Conservation (phyloP, 2,113 vertebrate species). For the Arenaria interpres region DNA sequence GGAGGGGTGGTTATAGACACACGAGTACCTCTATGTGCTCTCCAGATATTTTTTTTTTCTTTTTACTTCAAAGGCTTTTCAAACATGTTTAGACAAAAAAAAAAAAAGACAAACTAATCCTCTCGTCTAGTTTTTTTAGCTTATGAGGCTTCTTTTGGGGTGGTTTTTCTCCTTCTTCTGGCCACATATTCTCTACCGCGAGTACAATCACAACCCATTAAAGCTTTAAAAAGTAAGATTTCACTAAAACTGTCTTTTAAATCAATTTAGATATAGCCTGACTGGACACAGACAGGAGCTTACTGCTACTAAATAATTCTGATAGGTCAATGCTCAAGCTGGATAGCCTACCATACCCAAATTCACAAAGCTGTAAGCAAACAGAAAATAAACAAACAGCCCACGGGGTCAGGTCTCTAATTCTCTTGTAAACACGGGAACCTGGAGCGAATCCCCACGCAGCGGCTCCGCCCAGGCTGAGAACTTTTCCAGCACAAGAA, state of each 20-base stretch:
- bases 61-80: conserved; percentile 37
- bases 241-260: not conserved
- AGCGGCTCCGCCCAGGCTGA: accelerated
- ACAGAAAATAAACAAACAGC: not conserved
- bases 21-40: not conserved
- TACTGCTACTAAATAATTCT: not conserved
- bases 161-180: not conserved
- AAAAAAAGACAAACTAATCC: not conserved
- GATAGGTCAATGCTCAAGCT: accelerated
- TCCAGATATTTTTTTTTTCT: not conserved
- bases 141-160: not conserved
- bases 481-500: not conserved
- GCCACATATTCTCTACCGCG: not conserved
- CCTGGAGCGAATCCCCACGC: not conserved
- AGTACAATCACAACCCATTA: not conserved
- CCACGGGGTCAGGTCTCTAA: not conserved
- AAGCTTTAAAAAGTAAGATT: not conserved
- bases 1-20: not conserved
- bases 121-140: not conserved
- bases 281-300: not conserved
- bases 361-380: not conserved
- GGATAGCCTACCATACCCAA: not conserved
- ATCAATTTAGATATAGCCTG: accelerated
- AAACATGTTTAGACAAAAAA: conserved; percentile 42
- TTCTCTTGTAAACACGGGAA: accelerated